A percentile compares a stretch with the other conserved stretches of the same genome.
phyloP scores from a whole-genome alignment of 2,888 invertebrate species.

The Macrosiphum euphorbiae region DNA sequence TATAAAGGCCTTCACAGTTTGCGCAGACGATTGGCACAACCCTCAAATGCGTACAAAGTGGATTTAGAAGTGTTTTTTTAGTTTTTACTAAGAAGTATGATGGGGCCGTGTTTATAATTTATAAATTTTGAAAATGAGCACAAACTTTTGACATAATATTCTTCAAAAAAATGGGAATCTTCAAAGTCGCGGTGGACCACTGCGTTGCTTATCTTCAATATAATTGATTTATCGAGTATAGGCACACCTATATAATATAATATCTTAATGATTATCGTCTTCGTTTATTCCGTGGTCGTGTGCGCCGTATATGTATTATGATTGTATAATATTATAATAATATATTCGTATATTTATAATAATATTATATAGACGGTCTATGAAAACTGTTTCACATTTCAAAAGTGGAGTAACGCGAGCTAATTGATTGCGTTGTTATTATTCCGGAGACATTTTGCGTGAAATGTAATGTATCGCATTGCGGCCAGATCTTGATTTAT shows the following conservation, averaged over 20 bases:
- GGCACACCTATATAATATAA: too few relatives aligned
- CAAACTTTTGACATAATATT: neutral
- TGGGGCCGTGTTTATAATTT: neutral
- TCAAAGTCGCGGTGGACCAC: neutral
- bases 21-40: neutral
- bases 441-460: neutral
- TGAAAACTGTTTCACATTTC: neutral
- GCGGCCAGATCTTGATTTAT: slow-evolving; percentile 34
- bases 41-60: neutral
- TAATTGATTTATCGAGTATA: neutral
- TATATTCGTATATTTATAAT: neutral
- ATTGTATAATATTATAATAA: neutral
- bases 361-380: neutral
- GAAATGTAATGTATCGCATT: neutral
- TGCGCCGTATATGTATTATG: neutral
- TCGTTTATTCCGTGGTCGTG: neutral
- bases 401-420: neutral
- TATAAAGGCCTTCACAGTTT: neutral
- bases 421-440: slow-evolving; percentile 28
- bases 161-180: neutral
- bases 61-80: neutral
- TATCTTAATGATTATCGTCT: neutral
- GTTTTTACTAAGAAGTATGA: neutral
- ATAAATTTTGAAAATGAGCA: neutral
- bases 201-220: neutral